Base-by-base conservation (phyloP, 2,888 invertebrate species). In the Liposcelis brunnea region DNA sequence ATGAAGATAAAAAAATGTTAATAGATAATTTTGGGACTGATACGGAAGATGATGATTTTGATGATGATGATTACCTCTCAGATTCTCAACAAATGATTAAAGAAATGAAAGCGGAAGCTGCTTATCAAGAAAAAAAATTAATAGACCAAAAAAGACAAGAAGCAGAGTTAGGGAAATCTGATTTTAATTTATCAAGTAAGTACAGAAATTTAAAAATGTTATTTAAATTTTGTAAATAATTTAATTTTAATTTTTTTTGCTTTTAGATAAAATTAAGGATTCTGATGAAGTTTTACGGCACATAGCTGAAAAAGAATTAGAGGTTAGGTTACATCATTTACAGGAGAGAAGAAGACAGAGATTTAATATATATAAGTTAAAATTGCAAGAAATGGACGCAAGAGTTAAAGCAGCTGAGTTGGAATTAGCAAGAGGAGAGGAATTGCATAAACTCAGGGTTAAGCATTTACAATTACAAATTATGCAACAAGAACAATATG, bases 301-400 rank as follows among this genome's bases (percentile, higher is more conserved):
- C 16, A 12, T 40, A 14, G 40, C 40, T n/a, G 40, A 40, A 19
- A 40, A 40, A 19, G 40, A 40, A 19, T 6, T 40, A 11, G 40
- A 40, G 11, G 40, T 21, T 12, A 6, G 19, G 11, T 19, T 40
- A 18, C 15, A 19, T 19, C 12, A 19, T 12, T 19, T 40, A 18
- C 19, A 40, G 11, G 40, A 40, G 19, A 14, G 40, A 21, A 14
- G 40, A 19, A 14, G 19, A n/a, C 40, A 40, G n/a, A 14, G 21
- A n/a, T 19, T 40, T 16, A 40, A 40, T 21, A 40, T 40, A 6
- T 40, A 40, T 11, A 40, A 40, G 16, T 21, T 40, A n/a, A 14
- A 19, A 21, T 11, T 40, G 4, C 15, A 19, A 40, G 40, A 40
- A 40, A 40, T 40, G 40, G 40, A 40, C 19, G 40, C 40, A 5